Evolutionary conservation across 2,888 invertebrate genomes (phyloP), one percentile per base, ranked within the genome.

Genomic region (Lasioglossum leucozonium): DNA sequence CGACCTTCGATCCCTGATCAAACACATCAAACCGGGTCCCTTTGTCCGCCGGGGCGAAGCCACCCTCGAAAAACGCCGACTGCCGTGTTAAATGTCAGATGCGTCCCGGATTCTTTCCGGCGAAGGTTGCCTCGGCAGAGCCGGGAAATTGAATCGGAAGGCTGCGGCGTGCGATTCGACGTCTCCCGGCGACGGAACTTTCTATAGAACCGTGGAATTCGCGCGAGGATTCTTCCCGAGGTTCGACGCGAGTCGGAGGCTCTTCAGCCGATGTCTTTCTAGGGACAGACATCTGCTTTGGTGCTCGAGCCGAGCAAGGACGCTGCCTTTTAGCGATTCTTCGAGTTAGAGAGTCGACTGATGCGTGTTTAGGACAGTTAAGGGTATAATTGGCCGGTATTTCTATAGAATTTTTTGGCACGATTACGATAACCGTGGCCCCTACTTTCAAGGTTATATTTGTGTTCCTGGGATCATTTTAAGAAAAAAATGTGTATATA

Each of bases 181-280:
- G 47, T 73, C 55, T 55, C n/a, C 47, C 51, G n/a, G 37, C 73
- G 37, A 55, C 30, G 47, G 51, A 58, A 58, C 40, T 58, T 74
- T 58, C 55, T 74, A 74, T 74, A 58, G 58, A 74, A 74, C 16
- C 74, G 1, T 37, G 37, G 74, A 55, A 74, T 73, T 73, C 37
- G 34, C 55, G 51, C 55, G 51, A 37, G 58, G 58, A 58, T 40
- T 74, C 55, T n/a, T 55, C 16, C 4, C 18, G 26, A 42, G 58
- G 74, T 73, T 37, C 37, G 26, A 58, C 37, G 51, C 40, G 40
- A 58, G 4, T 1, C 10, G 26, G 37, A n/a, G 74, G n/a, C 34
- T 73, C 73, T 58, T 58, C 58, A 26, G 37, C 6, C 30, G 34
- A 18, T 18, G 65, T 67, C 65, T 34, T 67, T 34, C 65, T 16